These are phyloP conservation scores for Heptranchias perlo DNA, from an alignment of 2,113 vertebrate species.

Conservation along the genomic window DNA sequence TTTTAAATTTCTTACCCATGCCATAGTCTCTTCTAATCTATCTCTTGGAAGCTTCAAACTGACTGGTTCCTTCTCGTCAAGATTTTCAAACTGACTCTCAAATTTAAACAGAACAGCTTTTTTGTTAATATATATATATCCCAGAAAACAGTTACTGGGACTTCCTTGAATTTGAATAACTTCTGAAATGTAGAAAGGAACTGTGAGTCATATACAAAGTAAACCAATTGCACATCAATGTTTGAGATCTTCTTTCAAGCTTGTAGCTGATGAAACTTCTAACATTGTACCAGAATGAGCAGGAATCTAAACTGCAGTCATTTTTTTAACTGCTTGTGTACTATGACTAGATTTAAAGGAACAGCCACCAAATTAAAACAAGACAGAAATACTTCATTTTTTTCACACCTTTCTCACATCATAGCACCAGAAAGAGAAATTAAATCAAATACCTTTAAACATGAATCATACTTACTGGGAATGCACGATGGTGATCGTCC, in stretches of 20 bases:
- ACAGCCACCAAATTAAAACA: not conserved
- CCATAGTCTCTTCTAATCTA: not conserved
- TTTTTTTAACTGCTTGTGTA: not conserved
- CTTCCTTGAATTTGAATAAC: not conserved
- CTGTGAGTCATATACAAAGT: not conserved
- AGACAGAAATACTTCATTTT: too few relatives aligned
- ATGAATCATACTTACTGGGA: constrained; percentile 64
- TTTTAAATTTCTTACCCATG: not conserved
- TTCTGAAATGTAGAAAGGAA: not conserved
- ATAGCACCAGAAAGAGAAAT: not conserved
- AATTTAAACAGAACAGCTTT: not conserved
- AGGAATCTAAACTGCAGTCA: not conserved
- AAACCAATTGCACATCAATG: not conserved
- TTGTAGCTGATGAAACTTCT: not conserved
- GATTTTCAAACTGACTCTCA: not conserved
- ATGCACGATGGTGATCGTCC: constrained; percentile 86
- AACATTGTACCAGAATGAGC: not conserved
- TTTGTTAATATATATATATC: not conserved
- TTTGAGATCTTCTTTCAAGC: not conserved
- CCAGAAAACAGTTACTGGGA: not conserved
- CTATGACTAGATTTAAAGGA: not conserved
- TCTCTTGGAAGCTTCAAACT: not conserved
- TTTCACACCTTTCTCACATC: not conserved
- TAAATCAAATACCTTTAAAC: not conserved
- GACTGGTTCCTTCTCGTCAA: not conserved